phyloP scores from a whole-genome alignment of 2,113 vertebrate genomes.

The Epinephelus fuscoguttatus region DNA sequence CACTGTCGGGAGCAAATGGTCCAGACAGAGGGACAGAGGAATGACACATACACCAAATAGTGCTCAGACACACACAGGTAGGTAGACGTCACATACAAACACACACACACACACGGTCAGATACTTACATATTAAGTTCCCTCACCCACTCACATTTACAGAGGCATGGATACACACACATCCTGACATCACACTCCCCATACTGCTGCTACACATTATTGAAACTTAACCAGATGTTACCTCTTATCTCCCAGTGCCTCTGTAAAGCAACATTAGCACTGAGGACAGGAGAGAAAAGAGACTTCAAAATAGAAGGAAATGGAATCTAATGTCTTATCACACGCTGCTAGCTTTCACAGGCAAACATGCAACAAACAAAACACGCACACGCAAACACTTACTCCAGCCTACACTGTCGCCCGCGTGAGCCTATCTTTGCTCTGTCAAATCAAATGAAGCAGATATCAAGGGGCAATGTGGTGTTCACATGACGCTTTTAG shows the following conservation, averaged over 20 bases:
- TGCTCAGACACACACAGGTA: slow-evolving; percentile 14
- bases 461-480: slow-evolving; percentile 69
- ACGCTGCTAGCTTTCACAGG: slow-evolving; percentile 49
- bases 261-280: slow-evolving; percentile 90
- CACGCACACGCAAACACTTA: slow-evolving; percentile 42
- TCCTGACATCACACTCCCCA: slow-evolving; percentile 81
- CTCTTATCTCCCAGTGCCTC: slow-evolving; percentile 90
- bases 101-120: slow-evolving; percentile 38
- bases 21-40: slow-evolving; percentile 71
- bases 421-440: slow-evolving; percentile 45
- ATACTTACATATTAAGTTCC: background rate
- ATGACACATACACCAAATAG: background rate
- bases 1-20: slow-evolving; percentile 87
- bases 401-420: slow-evolving; percentile 38
- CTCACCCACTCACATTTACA: background rate
- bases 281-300: slow-evolving; percentile 85
- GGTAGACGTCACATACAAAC: slow-evolving; percentile 23
- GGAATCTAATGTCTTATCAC: slow-evolving; percentile 61
- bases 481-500: slow-evolving; percentile 53
- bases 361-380: slow-evolving; percentile 57
- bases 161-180: background rate
- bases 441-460: slow-evolving; percentile 68
- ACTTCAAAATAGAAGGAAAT: slow-evolving; percentile 83
- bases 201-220: slow-evolving; percentile 86
- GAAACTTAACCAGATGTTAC: slow-evolving; percentile 96